Base-by-base conservation (phyloP, 2,888 invertebrate species). In the Scaptomyza parva region DNA sequence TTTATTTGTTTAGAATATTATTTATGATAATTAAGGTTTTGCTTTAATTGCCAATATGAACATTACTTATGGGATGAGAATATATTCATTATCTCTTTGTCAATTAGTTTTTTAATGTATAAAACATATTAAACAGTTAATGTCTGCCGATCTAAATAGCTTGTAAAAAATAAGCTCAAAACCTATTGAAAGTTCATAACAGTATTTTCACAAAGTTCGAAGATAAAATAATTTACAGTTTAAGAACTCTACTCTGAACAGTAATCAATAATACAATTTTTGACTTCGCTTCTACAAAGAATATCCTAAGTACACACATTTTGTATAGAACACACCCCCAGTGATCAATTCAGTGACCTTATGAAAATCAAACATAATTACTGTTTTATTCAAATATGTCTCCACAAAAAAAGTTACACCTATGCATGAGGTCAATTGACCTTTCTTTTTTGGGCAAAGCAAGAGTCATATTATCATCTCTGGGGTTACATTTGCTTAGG, bases 371-470 rank as follows among this genome's bases (percentile, higher is more conserved):
- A 89, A 83, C 64, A 86, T 77, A 86, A 86, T 86, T 75, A 61
- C 28, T 59, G 14, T 66, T 79, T 79, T 79, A 89, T 88, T 85
- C 66, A 86, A 88, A 88, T 75, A 60, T 20, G n/a, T n/a, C 3
- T 40, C 17, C 22, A 35, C 14, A 14, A 7, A 14, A 35, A 14
- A 48, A 48, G 35, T 22, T 35, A 48, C 47, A 47, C 39, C 45
- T 53, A 22, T 51, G 35, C n/a, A 48, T n/a, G 18, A 58, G 48
- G 60, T 28, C 63, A 76, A 67, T 70, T 88, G 86, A 85, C 86
- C 89, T 86, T 85, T 61, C 71, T 47, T 47, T 33, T 17, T 37
- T 37, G 17, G 48, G 43, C 17, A 17, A 50, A 30, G 61, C 48
- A 57, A 44, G 53, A 33, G n/a, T 50, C 35, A 59, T 24, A 44